phyloP scores from a whole-genome alignment of 2,888 invertebrate genomes.

The Cataglyphis livida region DNA sequence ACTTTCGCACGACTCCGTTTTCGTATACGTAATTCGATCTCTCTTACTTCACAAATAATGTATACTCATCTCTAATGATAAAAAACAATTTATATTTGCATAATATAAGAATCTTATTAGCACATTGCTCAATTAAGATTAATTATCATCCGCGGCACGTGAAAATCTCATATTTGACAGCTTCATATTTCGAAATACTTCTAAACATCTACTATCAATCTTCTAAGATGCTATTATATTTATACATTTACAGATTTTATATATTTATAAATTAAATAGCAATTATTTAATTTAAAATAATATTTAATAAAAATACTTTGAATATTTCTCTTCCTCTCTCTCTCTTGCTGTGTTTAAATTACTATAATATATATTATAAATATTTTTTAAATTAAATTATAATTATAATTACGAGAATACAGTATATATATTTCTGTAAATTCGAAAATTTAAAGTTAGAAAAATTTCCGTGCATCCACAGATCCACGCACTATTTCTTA shows the following conservation, averaged over 20 bases:
- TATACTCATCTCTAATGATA: background rate
- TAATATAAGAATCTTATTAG: background rate
- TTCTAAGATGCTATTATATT: background rate
- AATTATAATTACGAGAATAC: background rate
- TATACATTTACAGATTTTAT: background rate
- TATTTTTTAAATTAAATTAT: conserved; percentile 18
- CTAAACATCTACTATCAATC: background rate
- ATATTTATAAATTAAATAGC: background rate
- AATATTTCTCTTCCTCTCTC: background rate
- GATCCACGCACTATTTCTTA: background rate
- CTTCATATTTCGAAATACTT: conserved; percentile 48
- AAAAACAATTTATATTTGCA: background rate
- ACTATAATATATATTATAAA: background rate
- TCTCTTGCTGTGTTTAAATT: background rate
- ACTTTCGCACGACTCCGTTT: conserved; percentile 13
- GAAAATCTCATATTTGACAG: conserved; percentile 16
- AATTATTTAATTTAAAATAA: conserved; percentile 12
- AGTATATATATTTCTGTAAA: background rate
- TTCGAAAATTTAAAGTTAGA: background rate
- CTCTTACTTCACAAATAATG: background rate
- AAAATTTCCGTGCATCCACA: conserved; percentile 8
- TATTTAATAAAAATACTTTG: background rate
- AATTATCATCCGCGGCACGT: conserved; percentile 49
- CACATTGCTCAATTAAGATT: conserved; percentile 10
- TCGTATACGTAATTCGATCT: background rate